Evolutionary conservation across 2,113 vertebrate genomes (phyloP), one percentile per base, ranked within the genome.

Genomic region (Aleadryas rufinucha): DNA sequence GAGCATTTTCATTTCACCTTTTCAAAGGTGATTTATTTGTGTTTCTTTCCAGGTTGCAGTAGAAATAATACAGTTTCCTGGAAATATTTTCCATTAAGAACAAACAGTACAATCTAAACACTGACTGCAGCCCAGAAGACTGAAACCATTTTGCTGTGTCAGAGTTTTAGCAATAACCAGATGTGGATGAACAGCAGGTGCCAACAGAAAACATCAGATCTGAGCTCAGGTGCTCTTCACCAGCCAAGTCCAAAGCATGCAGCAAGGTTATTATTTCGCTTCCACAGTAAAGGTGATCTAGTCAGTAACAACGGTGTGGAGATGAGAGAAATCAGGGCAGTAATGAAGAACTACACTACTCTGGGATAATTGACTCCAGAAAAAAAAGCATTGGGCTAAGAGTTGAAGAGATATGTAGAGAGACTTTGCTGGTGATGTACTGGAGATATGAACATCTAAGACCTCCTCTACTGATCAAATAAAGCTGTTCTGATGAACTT

Each of bases 151-250:
- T 93, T 74, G n/a, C 72, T 87, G 49, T 93, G 88, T 90, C 72
- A 90, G 84, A 86, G 41, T 82, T 84, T 86, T 57, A 93, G 92
- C 76, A 93, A 95, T 16, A 93, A 76, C 88, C 93, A 95, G 90
- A 90, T 87, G 95, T 56, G 50, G 28, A 68, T 49, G 90, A 92
- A 81, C 60, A 89, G 76, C 90, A 96, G 64, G 83, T 93, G 88
- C 79, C 95, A 94, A 86, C 44, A 97, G 60, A 90, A 95, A 89
- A 84, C 39, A 92, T 87, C 90, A 94, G 86, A 76, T 96, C 90
- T 71, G 56, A 89, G 60, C 60, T 94, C 88, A 93, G 76, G 47
- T 39, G n/a, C 16, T 84, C 79, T 64, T 94, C 68, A 44, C 31
- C 2, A 1, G 85, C 83, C 88, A 87, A 68, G 65, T 57, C 68